Conservation (phyloP, 2,888 invertebrate genomes). For the Melanargia galathea region DNA sequence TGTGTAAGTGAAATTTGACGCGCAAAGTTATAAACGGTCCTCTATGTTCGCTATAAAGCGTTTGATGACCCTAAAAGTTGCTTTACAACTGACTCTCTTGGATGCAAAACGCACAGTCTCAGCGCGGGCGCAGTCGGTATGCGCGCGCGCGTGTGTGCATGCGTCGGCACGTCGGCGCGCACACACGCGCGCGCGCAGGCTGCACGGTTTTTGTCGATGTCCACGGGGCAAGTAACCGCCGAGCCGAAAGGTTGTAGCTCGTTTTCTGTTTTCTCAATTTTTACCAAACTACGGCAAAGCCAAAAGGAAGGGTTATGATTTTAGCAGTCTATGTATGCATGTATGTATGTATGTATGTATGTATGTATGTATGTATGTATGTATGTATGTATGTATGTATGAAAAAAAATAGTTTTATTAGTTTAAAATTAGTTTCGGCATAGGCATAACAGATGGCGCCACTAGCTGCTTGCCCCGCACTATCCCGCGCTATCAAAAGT, state of each 20-base stretch:
- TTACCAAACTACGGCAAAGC: not conserved
- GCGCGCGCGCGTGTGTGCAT: slow-evolving; percentile 60
- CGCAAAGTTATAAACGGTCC: slow-evolving; percentile 51
- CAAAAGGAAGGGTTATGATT: too few species aligned
- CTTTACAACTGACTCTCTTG: slow-evolving; percentile 72
- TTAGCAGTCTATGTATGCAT: too few species aligned
- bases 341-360: too few species aligned
- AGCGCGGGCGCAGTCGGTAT: slow-evolving; percentile 75
- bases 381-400: too few species aligned
- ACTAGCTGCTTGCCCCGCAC: too few species aligned
- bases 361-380: too few species aligned
- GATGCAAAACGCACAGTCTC: slow-evolving; percentile 75
- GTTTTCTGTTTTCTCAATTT: slow-evolving; percentile 29
- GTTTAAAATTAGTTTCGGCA: too few species aligned
- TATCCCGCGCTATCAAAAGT: too few species aligned
- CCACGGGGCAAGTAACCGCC: slow-evolving; percentile 79
- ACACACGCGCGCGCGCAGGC: slow-evolving; percentile 56
- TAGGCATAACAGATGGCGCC: too few species aligned
- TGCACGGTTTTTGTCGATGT: slow-evolving; percentile 82
- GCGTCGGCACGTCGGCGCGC: slow-evolving; percentile 42
- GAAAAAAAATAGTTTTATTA: too few species aligned
- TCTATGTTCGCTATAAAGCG: slow-evolving; percentile 68
- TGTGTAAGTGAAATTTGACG: slow-evolving; percentile 53
- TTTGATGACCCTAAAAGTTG: slow-evolving; percentile 78
- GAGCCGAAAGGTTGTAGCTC: slow-evolving; percentile 58